Conservation (phyloP, 2,888 invertebrate genomes). For the Augiades crinisus region DNA sequence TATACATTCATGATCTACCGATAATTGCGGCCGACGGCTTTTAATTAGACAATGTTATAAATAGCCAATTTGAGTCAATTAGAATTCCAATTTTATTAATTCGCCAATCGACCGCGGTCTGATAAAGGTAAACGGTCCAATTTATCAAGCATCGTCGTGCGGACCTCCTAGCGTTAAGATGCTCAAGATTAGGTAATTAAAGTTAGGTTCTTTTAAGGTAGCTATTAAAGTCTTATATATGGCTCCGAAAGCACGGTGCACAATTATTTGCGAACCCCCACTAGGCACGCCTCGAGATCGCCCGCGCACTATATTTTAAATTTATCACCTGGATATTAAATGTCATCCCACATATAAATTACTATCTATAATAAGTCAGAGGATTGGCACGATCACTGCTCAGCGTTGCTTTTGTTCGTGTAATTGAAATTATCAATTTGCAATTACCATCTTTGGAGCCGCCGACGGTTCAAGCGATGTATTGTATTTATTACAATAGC, state of each 20-base stretch:
- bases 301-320: slow-evolving; percentile 49
- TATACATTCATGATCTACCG: slow-evolving; percentile 9
- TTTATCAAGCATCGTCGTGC: slow-evolving; percentile 41
- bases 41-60: slow-evolving; percentile 19
- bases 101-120: slow-evolving; percentile 34
- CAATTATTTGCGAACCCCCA: slow-evolving; percentile 62
- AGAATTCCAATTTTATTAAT: slow-evolving; percentile 29
- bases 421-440: slow-evolving; percentile 55
- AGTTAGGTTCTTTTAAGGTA: slow-evolving; percentile 67
- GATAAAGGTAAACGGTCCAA: slow-evolving; percentile 38
- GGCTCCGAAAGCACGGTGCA: slow-evolving; percentile 40
- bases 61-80: slow-evolving; percentile 24
- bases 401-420: slow-evolving; percentile 45
- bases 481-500: slow-evolving; percentile 31
- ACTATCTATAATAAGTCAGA: slow-evolving; percentile 49
- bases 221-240: slow-evolving; percentile 66
- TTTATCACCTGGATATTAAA: slow-evolving; percentile 65
- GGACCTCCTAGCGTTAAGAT: slow-evolving; percentile 59
- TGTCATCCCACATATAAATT: slow-evolving; percentile 65
- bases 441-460: slow-evolving; percentile 40
- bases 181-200: slow-evolving; percentile 71
- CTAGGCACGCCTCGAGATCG: slow-evolving; percentile 44
- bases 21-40: background rate
- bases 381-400: slow-evolving; percentile 49
- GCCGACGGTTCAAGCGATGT: slow-evolving; percentile 32